A percentile compares a stretch with the other conserved stretches of the same genome.
These are phyloP conservation scores for Megalopta genalis DNA, from an alignment of 1,140 invertebrate species.

Conservation along the genomic window DNA sequence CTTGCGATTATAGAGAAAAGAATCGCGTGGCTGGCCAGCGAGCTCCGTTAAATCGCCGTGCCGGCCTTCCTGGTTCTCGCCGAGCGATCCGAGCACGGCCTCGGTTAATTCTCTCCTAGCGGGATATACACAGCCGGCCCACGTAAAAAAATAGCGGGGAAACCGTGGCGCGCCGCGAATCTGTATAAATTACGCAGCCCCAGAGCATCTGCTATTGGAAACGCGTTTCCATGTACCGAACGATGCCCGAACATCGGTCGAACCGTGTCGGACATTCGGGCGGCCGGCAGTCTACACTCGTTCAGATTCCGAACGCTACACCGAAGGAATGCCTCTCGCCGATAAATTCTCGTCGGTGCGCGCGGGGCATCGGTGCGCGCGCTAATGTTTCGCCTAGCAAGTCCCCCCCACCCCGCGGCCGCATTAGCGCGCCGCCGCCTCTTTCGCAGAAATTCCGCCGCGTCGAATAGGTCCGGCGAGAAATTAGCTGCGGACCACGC, in stretches of 20 bases:
- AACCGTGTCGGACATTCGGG: not conserved
- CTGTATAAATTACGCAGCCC: not conserved
- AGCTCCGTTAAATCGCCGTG: constrained; percentile 46
- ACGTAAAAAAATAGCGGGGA: not conserved
- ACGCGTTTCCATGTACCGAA: not conserved
- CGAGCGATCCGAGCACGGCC: not conserved
- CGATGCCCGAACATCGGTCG: not conserved
- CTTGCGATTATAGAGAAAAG: constrained; percentile 39
- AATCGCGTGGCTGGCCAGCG: constrained; percentile 17
- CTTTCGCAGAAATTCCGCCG: not conserved
- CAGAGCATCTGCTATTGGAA: not conserved
- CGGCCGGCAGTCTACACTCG: not conserved
- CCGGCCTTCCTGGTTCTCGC: constrained; percentile 4
- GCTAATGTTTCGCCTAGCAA: not conserved
- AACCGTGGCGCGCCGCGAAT: not conserved
- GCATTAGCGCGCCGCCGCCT: too few species aligned
- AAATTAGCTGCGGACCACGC: not conserved
- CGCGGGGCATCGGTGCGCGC: not conserved
- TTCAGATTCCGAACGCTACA: not conserved
- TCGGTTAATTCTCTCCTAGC: constrained; percentile 20
- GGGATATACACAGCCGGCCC: not conserved
- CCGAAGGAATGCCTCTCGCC: not conserved
- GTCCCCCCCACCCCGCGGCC: not conserved
- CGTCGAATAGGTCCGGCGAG: not conserved
- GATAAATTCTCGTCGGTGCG: not conserved